Conservation (phyloP, 2,113 vertebrate genomes). For the Mohoua ochrocephala region DNA sequence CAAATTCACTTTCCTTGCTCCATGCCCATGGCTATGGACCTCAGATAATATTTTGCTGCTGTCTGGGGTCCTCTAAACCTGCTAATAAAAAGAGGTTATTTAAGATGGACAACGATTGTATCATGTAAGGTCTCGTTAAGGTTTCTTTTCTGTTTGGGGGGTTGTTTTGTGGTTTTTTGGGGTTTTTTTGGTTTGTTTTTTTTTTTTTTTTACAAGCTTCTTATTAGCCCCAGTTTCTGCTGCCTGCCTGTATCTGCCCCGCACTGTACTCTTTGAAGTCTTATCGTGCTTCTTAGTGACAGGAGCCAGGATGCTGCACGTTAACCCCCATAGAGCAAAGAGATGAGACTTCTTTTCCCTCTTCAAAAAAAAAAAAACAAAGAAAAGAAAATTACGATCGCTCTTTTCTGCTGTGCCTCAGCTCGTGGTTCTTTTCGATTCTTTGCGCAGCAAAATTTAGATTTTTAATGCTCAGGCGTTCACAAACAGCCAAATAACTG, state of each 20-base stretch:
- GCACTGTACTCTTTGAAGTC: constrained; percentile 61
- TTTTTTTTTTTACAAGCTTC: neutral
- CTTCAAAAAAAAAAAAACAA: neutral
- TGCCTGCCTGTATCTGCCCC: constrained; percentile 20
- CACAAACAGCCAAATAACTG: neutral
- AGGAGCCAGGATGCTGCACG: constrained; percentile 55
- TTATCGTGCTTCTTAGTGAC: constrained; percentile 58
- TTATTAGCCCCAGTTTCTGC: neutral
- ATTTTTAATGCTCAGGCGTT: neutral
- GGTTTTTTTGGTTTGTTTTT: neutral
- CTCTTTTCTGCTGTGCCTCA: neutral
- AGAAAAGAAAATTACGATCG: neutral
- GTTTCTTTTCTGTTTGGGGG: neutral
- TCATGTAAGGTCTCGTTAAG: neutral
- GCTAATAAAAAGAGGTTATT: constrained; percentile 47
- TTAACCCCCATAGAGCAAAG: constrained; percentile 30
- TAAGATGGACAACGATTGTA: neutral
- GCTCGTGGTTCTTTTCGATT: neutral
- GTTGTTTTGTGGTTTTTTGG: neutral
- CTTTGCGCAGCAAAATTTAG: neutral
- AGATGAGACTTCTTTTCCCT: neutral
- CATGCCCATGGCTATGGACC: constrained; percentile 74
- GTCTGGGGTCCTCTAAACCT: constrained; percentile 57
- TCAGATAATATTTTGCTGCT: constrained; percentile 70
- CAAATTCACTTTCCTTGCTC: constrained; percentile 80